Base-by-base conservation (phyloP, 2,888 invertebrate genomes). In the Stramonita haemastoma region DNA sequence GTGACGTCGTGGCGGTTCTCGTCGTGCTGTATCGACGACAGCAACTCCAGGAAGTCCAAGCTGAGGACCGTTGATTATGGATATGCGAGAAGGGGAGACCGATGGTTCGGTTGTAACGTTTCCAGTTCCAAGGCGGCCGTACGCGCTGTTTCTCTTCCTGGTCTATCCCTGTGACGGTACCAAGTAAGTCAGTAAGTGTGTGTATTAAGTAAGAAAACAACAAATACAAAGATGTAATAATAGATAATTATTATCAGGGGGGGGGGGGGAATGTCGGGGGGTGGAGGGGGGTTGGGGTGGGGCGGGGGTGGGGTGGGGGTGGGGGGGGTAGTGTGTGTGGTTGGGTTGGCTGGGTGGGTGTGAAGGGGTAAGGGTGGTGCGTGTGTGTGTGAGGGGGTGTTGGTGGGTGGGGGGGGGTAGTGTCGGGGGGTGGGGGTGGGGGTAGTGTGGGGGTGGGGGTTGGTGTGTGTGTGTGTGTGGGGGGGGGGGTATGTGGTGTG, bases 101-200 rank as follows among this genome's bases (percentile, higher is more conserved):
- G 46, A n/a, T 17, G 29, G 56, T 87, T 56, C 73, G 87, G 87
- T 13, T 87, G 87, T 56, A 87, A 87, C n/a, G 56, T 87, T 4
- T 77, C 87, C 13, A 34, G 87, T 46, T 77, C 87, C 19, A 66
- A 66, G 29, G 26, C 73, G 5, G 73, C 60, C 2, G 87, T 73
- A 0, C 34, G 87, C 5, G 77, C 87, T n/a, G 60, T 29, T 87
- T 87, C 29, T 32, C 56, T 1, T 36, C 77, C 17, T 87, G 87
- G 87, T 77, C 32, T 26, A 73, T 60, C 19, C 29, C 19, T 5
- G 77, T 87, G 11, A 87, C 32, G 19, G 5, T 46, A 56, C 73
- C 87, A 77, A 77, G 87, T 87, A 34, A 87, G 87, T 57, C 15
- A 4, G 83, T 2, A 32, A 8, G 15, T 36, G 81, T 36, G 81